phyloP scores from a whole-genome alignment of 2,797 vertebrate genomes.

The Pagetopsis macropterus region DNA sequence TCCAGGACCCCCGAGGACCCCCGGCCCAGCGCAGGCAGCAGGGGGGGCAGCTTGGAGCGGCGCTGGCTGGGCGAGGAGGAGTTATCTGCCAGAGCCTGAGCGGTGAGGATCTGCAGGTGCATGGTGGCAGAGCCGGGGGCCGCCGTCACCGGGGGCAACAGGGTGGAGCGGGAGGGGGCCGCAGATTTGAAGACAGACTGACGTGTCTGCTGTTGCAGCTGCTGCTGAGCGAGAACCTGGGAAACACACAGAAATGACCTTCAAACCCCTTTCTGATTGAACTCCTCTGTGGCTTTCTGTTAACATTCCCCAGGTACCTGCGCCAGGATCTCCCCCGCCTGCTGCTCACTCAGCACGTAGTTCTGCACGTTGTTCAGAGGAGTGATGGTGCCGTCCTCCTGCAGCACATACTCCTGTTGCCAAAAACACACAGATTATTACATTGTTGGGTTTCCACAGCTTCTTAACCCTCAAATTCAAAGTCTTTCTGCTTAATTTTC shows the following conservation, averaged over 20 bases:
- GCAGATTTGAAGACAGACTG: constrained; percentile 58
- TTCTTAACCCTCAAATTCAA: too few relatives aligned
- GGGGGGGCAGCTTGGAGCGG: constrained; percentile 71
- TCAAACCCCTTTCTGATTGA: neutral
- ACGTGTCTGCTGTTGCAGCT: constrained; percentile 75
- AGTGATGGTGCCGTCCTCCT: constrained; percentile 84
- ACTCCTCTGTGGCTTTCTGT: constrained; percentile 8
- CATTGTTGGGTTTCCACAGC: neutral
- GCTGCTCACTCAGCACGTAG: constrained; percentile 86
- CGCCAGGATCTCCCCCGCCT: constrained; percentile 86
- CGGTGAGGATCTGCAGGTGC: constrained; percentile 86
- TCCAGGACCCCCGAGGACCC: constrained; percentile 51
- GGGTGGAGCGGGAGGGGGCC: constrained; percentile 53
- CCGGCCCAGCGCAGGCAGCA: constrained; percentile 62
- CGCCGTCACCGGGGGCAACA: constrained; percentile 74
- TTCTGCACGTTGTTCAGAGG: constrained; percentile 84
- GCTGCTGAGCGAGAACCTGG: constrained; percentile 81
- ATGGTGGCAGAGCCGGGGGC: constrained; percentile 84
- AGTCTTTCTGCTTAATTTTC: too few relatives aligned
- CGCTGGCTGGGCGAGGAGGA: constrained; percentile 58
- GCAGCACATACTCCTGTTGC: constrained; percentile 84
- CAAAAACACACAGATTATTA: neutral
- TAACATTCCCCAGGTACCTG: constrained; percentile 68
- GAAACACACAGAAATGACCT: constrained; percentile 7
- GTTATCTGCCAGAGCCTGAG: constrained; percentile 83